Percentiles rank a stretch among this genome's conserved stretches.
Conservation (phyloP, 2,113 vertebrate genomes). For the Toxotes jaculatrix region DNA sequence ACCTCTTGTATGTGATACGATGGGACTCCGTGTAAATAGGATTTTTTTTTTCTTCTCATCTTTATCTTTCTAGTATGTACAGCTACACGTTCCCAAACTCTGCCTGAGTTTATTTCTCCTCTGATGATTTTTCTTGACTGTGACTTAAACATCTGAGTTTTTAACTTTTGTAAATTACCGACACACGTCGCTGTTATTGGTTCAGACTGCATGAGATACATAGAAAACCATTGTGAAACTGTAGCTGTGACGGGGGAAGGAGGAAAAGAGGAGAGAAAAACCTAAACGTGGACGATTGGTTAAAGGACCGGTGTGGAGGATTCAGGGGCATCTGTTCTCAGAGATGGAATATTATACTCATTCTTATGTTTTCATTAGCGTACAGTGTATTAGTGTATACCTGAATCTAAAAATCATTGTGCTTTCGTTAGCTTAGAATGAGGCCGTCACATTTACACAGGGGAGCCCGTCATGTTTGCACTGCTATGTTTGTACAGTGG, state of each 20-base stretch:
- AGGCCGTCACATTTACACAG: no score
- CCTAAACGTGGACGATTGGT: no score
- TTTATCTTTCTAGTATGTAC: conserved; percentile 77
- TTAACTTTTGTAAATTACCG: conserved; percentile 85
- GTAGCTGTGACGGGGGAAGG: not conserved
- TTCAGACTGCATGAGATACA: conserved; percentile 14
- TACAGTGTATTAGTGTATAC: no score
- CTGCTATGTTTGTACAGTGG: no score
- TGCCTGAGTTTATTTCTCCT: conserved; percentile 63
- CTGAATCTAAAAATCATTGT: no score
- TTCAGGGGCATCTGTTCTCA: no score
- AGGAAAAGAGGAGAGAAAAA: not conserved
- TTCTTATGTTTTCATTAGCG: no score
- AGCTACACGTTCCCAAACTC: conserved; percentile 81
- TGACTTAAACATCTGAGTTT: conserved; percentile 72
- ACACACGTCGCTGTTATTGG: conserved; percentile 16
- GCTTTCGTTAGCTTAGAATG: no score
- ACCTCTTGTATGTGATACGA: conserved; percentile 82
- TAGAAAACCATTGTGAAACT: not conserved
- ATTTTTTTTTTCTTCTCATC: conserved; percentile 63
- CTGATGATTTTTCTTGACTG: conserved; percentile 76
- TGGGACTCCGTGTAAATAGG: conserved; percentile 73
- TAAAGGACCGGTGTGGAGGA: no score
- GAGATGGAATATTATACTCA: no score
- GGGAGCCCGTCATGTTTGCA: no score